A percentile compares a stretch with the other conserved stretches of the same genome.
Conservation (phyloP, 2,797 vertebrate genomes). For the Pseudochirops cupreus region DNA sequence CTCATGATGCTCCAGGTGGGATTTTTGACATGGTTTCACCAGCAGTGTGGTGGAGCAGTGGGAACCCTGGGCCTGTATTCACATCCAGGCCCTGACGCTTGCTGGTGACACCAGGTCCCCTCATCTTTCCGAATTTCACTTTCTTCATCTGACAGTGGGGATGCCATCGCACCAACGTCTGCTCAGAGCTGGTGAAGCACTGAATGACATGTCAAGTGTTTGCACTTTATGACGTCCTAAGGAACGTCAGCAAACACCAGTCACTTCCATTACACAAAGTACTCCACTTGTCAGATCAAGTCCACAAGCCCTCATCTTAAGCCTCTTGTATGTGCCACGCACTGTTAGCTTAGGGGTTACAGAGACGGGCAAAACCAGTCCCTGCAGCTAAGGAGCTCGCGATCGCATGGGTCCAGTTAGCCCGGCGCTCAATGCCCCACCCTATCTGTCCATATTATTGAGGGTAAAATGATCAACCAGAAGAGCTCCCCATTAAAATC, state of each 20-base stretch:
- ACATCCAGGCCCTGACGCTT: background rate
- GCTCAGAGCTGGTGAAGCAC: background rate
- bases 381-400: background rate
- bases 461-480: background rate
- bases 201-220: background rate
- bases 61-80: background rate
- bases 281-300: background rate
- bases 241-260: background rate
- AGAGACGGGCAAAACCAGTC: background rate
- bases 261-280: background rate
- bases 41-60: background rate
- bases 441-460: background rate
- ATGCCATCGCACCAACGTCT: background rate
- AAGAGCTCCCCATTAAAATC: slow-evolving; percentile 40
- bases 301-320: background rate
- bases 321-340: background rate
- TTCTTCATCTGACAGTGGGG: background rate
- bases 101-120: background rate
- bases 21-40: background rate
- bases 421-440: background rate
- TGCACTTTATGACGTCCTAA: background rate
- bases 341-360: background rate
- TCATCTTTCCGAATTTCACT: background rate
- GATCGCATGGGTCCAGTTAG: background rate
- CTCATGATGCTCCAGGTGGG: background rate